Evolutionary conservation across 2,888 invertebrate genomes (phyloP), one percentile per base, ranked within the genome.

Genomic region (Polydrusus pterygomalis): DNA sequence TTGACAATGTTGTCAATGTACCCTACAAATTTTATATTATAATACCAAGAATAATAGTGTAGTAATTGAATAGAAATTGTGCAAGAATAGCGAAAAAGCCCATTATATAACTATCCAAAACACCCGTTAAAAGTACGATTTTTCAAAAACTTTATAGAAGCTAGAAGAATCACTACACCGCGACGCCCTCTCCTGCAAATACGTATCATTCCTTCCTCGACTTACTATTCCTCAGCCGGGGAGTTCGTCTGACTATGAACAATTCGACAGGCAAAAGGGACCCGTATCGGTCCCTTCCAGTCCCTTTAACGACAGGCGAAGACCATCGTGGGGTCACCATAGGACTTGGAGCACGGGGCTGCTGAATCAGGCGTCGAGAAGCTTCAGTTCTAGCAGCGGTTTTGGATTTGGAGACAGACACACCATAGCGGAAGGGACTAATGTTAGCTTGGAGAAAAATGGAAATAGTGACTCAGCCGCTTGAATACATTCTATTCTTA

Each of bases 131-230:
- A 6, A 13, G 1, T 43, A 10, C 10, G n/a, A 45, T 49, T 17
- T 30, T 56, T 56, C 76, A 74, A 75, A 84, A 82, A 83, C 87
- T 84, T 89, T 89, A 82, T 89, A 90, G 90, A 89, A 87, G 87
- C 84, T 90, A 86, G 90, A 90, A 86, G 88, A 89, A 82, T 86
- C 87, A 80, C 85, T 90, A 83, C 86, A 87, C 81, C 84, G 84
- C 80, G 88, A 89, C 83, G 85, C 87, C 86, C 85, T 87, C 84
- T 85, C 85, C 80, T 84, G 86, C 80, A 87, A 87, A 82, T 89
- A 89, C 84, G 84, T 80, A 67, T 76, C 82, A 74, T 85, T 82
- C 75, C 81, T 87, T 78, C 86, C 87, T 34, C 83, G 82, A 78
- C 77, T 86, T 74, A 79, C 80, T 38, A 69, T 85, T 34, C 80